Evolutionary conservation across 2,888 invertebrate species (phyloP), one percentile per base, ranked within the genome.

Genomic region (Polydrusus pterygomalis): DNA sequence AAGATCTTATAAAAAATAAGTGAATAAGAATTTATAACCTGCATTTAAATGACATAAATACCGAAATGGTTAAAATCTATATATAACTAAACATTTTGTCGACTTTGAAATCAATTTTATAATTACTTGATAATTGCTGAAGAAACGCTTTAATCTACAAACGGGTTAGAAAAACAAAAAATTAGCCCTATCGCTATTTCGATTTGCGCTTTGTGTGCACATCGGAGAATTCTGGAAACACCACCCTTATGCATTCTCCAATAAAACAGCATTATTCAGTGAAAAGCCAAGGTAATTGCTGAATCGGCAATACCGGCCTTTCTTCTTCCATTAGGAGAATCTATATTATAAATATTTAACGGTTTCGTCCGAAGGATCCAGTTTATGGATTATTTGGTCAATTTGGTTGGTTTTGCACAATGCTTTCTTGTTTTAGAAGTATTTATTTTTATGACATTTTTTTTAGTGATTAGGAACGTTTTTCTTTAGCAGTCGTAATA

Each of bases 341-440:
- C 25, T 30, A 45, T 13, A 30, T 38, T 30, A 45, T 63, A 63
- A 63, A 63, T 63, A 63, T 63, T 18, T 63, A 63, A 63, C 43
- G 43, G 7, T 8, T 43, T 7, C 43, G 7, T 1, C 10, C 25
- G 11, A 11, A 17, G 9, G 15, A 7, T 18, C 1, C 40, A 18
- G 25, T 43, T 43, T 63, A 43, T 63, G 7, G 38, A 63, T 63
- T 47, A 10, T 40, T 43, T 34, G 25, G 69, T 45, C 69, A 69
- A 69, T 56, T 56, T 18, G 18, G 68, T 69, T 40, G 56, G 54
- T 58, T 58, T 58, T 47, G 25, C 45, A 58, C 69, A 45, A 58
- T 38, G 10, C 20, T 51, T 20, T 43, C n/a, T 43, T 6, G 9
- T 43, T n/a, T 6, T 6, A 43, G n/a, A 43, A 34, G 34, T 34